Percentiles rank a stretch among this genome's conserved stretches.
Evolutionary conservation across 1,140 invertebrate species (phyloP).

Genomic region (Pseudomyrmex sp.): DNA sequence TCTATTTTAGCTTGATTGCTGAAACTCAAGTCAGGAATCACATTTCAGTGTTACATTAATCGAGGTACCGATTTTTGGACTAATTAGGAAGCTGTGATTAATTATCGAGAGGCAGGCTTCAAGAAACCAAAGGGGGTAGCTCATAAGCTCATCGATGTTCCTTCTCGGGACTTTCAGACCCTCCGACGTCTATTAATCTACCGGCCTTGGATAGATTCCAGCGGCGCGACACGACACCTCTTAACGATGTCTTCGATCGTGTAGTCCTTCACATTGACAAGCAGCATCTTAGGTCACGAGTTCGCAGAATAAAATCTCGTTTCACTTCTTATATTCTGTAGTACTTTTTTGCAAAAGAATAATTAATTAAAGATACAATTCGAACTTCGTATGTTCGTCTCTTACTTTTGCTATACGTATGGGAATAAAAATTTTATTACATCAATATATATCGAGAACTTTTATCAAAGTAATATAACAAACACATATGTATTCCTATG

Average conservation of each 20-base stretch:
- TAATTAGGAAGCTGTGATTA: conserved; percentile 52
- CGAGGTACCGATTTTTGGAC: conserved; percentile 26
- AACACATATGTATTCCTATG: too few species aligned
- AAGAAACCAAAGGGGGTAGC: conserved; percentile 41
- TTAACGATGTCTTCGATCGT: conserved; percentile 49
- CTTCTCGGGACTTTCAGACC: conserved; percentile 15
- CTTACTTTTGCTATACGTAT: too few species aligned
- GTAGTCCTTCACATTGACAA: conserved; percentile 38
- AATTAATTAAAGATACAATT: too few species aligned
- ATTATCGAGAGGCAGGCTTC: conserved; percentile 35
- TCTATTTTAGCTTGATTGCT: not conserved
- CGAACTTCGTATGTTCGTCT: too few species aligned
- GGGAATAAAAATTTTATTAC: too few species aligned
- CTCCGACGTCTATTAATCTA: conserved; percentile 48
- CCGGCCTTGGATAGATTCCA: conserved; percentile 30
- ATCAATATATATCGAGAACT: too few species aligned
- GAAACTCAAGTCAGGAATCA: not conserved
- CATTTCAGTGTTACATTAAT: conserved; percentile 37
- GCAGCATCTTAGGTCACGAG: not conserved
- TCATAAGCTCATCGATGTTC: conserved; percentile 51
- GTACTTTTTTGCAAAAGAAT: conserved; percentile 19
- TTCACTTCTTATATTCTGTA: not conserved
- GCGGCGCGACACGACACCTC: conserved; percentile 8
- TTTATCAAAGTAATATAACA: too few species aligned
- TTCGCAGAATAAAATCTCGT: conserved; percentile 4